Conservation (phyloP, 1,140 invertebrate genomes). For the Aethina tumida region DNA sequence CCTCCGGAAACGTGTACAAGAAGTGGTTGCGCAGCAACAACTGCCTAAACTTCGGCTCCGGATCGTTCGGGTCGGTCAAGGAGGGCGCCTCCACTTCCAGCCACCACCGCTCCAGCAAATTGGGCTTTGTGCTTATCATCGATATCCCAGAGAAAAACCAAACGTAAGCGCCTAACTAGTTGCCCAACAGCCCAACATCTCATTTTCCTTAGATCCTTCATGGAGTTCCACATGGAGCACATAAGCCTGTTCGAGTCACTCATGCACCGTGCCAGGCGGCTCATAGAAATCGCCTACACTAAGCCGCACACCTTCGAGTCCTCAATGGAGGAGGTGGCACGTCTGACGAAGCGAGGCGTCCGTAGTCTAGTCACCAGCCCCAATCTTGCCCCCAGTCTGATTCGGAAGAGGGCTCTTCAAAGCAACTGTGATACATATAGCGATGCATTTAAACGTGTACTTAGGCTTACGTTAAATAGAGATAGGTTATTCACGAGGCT, state of each 20-base stretch:
- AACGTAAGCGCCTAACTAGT: slow-evolving; percentile 35
- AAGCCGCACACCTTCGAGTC: slow-evolving; percentile 44
- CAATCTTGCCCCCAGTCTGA: slow-evolving; percentile 51
- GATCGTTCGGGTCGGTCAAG: slow-evolving; percentile 14
- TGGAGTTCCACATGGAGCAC: slow-evolving; percentile 63
- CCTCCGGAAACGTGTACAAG: not conserved
- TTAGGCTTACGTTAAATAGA: slow-evolving; percentile 2
- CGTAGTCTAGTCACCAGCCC: slow-evolving; percentile 58
- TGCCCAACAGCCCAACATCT: not conserved
- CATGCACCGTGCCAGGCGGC: slow-evolving; percentile 58
- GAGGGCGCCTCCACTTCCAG: slow-evolving; percentile 7
- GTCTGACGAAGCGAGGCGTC: slow-evolving; percentile 42
- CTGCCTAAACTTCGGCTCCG: slow-evolving; percentile 10
- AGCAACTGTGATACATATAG: slow-evolving; percentile 29
- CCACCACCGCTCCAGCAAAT: slow-evolving; percentile 38
- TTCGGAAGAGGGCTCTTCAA: slow-evolving; percentile 58
- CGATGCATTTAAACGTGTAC: slow-evolving; percentile 26
- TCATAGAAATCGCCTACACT: slow-evolving; percentile 48
- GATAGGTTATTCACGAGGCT: not conserved
- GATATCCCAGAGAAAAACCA: slow-evolving; percentile 38
- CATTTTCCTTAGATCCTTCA: slow-evolving; percentile 7
- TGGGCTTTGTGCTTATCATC: slow-evolving; percentile 47
- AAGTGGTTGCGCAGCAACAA: not conserved
- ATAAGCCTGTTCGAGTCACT: slow-evolving; percentile 69
- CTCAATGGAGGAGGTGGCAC: slow-evolving; percentile 46